Conservation (phyloP, 2,888 invertebrate genomes). For the Stenoptilia bipunctidactyla region DNA sequence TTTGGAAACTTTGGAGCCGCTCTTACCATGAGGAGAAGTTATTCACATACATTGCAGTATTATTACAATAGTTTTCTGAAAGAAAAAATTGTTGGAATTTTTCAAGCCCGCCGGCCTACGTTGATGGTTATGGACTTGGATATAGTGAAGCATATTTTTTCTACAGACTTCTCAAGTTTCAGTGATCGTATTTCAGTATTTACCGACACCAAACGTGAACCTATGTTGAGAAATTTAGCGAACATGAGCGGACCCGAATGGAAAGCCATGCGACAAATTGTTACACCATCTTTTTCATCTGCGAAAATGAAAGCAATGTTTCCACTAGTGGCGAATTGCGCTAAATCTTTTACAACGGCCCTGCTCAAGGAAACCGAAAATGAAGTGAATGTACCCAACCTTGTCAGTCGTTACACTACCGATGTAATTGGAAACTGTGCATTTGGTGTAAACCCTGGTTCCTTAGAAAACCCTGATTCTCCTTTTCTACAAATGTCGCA, state of each 20-base stretch:
- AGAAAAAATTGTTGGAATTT: slow-evolving; percentile 52
- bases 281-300: slow-evolving; percentile 60
- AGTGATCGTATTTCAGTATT: slow-evolving; percentile 50
- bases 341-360: slow-evolving; percentile 35
- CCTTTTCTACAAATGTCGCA: slow-evolving; percentile 57
- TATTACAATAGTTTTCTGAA: slow-evolving; percentile 43
- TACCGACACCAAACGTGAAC: slow-evolving; percentile 56
- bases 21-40: slow-evolving; percentile 47
- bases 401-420: slow-evolving; percentile 54
- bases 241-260: slow-evolving; percentile 62
- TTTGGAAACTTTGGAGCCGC: slow-evolving; percentile 64
- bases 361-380: slow-evolving; percentile 29
- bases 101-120: slow-evolving; percentile 57
- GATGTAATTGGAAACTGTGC: slow-evolving; percentile 63
- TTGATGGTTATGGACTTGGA: slow-evolving; percentile 51
- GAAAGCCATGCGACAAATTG: slow-evolving; percentile 57
- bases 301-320: slow-evolving; percentile 67
- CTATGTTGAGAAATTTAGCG: slow-evolving; percentile 51
- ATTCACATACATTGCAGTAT: slow-evolving; percentile 44
- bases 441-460: slow-evolving; percentile 54
- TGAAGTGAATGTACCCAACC: slow-evolving; percentile 42
- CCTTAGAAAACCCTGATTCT: slow-evolving; percentile 44
- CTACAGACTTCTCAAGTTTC: slow-evolving; percentile 46
- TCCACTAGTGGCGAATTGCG: slow-evolving; percentile 50
- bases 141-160: slow-evolving; percentile 44